These are phyloP conservation scores for Branchipolynoe longqiensis DNA, from an alignment of 2,888 invertebrate genomes.

Conservation along the genomic window DNA sequence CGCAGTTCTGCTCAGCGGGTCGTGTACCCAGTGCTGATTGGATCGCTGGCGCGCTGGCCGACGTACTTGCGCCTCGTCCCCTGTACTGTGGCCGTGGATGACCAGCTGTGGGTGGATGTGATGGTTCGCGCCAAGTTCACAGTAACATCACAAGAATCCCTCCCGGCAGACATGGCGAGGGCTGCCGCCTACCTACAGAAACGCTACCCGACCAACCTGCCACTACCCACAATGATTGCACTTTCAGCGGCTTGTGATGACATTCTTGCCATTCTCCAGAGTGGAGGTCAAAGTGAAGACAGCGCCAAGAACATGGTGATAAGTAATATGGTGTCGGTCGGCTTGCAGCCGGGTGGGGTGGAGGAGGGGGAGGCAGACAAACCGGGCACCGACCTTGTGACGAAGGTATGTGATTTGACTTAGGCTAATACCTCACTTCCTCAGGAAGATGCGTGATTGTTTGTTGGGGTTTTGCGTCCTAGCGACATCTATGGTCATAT, in stretches of 20 bases:
- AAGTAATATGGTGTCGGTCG: no score
- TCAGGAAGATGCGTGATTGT: no score
- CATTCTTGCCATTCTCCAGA: slow-evolving; percentile 1
- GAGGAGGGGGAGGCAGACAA: no score
- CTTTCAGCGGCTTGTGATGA: slow-evolving; percentile 43
- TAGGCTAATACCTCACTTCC: no score
- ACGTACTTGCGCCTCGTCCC: slow-evolving; percentile 63
- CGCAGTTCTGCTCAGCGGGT: not conserved
- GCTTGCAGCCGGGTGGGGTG: no score
- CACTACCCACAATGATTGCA: not conserved
- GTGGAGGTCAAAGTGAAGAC: no score
- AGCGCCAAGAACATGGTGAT: no score
- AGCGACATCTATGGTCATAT: no score
- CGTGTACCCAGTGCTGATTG: slow-evolving; percentile 70
- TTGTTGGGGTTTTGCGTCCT: no score
- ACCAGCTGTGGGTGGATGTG: slow-evolving; percentile 63
- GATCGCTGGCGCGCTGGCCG: slow-evolving; percentile 56
- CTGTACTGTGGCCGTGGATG: slow-evolving; percentile 68
- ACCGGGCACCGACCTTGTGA: no score
- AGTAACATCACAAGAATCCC: not conserved
- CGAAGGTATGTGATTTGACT: no score
- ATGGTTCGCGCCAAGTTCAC: not conserved
- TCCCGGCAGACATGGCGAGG: not conserved
- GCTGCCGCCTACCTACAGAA: not conserved
- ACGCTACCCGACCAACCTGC: not conserved